These are phyloP conservation scores for Aspidiotus rigidus DNA, from an alignment of 2,888 invertebrate genomes.

Conservation along the genomic window DNA sequence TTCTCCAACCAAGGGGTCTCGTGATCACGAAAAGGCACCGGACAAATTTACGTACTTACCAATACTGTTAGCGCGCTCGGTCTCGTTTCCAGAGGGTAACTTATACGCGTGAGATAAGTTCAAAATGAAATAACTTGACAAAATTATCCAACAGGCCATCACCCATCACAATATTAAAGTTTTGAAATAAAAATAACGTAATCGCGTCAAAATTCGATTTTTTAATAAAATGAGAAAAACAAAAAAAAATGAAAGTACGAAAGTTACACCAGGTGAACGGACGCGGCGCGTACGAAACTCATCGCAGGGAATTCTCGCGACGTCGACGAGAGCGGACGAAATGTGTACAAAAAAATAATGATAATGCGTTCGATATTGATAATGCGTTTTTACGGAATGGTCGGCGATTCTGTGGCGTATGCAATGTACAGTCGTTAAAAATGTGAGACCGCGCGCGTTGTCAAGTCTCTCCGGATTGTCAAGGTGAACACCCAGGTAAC, in stretches of 20 bases:
- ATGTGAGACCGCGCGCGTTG: slow-evolving; percentile 20
- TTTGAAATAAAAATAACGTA: slow-evolving; percentile 2
- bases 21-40: neutral
- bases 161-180: slow-evolving; percentile 25
- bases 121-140: slow-evolving; percentile 14
- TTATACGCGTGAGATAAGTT: slow-evolving; percentile 13
- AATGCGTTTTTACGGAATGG: slow-evolving; percentile 26
- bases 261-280: too few relatives aligned
- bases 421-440: slow-evolving; percentile 13
- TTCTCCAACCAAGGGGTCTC: too few relatives aligned
- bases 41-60: slow-evolving; percentile 9
- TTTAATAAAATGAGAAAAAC: neutral
- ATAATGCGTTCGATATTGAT: neutral
- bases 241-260: neutral
- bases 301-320: neutral
- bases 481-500: slow-evolving; percentile 34
- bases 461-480: slow-evolving; percentile 28
- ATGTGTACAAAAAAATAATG: neutral
- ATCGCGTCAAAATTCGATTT: slow-evolving; percentile 11
- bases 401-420: slow-evolving; percentile 27
- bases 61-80: slow-evolving; percentile 20
- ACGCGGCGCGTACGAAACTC: too few relatives aligned
- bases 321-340: neutral
- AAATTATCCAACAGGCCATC: slow-evolving; percentile 30
- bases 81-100: slow-evolving; percentile 20